Conservation (phyloP, 2,113 vertebrate genomes). For the Ceyx margarethae region DNA sequence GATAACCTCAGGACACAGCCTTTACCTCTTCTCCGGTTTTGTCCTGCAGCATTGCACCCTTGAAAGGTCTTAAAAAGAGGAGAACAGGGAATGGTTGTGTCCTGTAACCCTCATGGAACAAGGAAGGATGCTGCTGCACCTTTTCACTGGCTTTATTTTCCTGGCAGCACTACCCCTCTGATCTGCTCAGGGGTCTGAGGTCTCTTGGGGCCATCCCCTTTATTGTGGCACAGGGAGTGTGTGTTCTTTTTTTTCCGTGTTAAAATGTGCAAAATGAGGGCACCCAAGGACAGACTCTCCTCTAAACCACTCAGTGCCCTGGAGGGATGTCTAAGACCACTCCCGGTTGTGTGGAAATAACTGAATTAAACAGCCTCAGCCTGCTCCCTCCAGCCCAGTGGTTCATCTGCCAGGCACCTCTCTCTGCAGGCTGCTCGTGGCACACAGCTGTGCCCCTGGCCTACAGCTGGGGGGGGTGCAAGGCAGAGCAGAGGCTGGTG, state of each 20-base stretch:
- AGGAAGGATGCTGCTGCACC: not conserved
- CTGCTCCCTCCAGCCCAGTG: not conserved
- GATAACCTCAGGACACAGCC: not conserved
- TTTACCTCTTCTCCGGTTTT: not conserved
- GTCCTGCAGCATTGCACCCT: not conserved
- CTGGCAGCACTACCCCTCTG: not conserved
- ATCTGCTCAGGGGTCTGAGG: not conserved
- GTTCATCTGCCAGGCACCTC: not conserved
- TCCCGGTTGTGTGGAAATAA: not conserved
- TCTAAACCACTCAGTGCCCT: not conserved
- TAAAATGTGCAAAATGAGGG: not conserved
- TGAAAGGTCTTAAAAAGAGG: not conserved
- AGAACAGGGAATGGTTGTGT: not conserved
- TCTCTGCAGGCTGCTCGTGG: not conserved
- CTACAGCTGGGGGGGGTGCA: rapidly evolving
- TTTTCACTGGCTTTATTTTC: not conserved
- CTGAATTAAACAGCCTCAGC: not conserved
- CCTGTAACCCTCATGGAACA: not conserved
- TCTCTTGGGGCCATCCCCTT: not conserved
- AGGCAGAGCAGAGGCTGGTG: not conserved
- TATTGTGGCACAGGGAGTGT: not conserved
- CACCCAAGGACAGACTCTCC: not conserved
- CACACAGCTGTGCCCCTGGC: not conserved
- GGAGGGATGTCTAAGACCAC: not conserved
- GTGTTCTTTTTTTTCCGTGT: not conserved